These are phyloP conservation scores for Typhlomys cinereus DNA, from an alignment of 2,113 vertebrate species.

Conservation along the genomic window DNA sequence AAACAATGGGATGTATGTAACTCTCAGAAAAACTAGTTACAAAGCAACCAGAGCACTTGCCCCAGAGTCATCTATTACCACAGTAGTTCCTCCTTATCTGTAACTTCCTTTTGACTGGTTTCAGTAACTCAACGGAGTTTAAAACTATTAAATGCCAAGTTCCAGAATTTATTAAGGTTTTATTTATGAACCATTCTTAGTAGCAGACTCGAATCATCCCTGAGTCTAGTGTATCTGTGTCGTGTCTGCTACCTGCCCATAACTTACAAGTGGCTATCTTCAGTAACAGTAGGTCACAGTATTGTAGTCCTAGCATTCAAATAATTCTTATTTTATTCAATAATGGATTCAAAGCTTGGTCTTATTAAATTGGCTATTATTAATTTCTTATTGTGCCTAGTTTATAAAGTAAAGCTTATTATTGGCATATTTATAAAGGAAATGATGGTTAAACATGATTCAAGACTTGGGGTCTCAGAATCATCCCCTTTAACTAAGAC, in stretches of 20 bases:
- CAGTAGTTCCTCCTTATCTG: neutral
- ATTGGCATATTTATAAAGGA: neutral
- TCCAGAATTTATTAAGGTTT: neutral
- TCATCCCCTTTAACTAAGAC: neutral
- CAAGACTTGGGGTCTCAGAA: neutral
- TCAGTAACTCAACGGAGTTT: neutral
- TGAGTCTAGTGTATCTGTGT: neutral
- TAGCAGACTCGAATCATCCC: neutral
- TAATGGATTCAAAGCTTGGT: neutral
- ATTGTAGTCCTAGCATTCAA: neutral
- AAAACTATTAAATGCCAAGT: neutral
- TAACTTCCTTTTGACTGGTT: neutral
- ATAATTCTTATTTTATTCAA: neutral
- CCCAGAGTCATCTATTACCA: neutral
- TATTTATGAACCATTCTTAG: neutral
- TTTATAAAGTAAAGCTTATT: neutral
- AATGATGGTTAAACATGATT: neutral
- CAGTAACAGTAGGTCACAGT: neutral
- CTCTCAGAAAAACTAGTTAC: neutral
- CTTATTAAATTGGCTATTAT: neutral
- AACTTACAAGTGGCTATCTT: neutral
- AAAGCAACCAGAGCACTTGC: neutral
- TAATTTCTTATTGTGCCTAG: neutral
- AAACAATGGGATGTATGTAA: neutral
- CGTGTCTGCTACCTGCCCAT: neutral